Evolutionary conservation across 2,888 invertebrate species (phyloP).

Genomic region (Lycocerus yunnanus): DNA sequence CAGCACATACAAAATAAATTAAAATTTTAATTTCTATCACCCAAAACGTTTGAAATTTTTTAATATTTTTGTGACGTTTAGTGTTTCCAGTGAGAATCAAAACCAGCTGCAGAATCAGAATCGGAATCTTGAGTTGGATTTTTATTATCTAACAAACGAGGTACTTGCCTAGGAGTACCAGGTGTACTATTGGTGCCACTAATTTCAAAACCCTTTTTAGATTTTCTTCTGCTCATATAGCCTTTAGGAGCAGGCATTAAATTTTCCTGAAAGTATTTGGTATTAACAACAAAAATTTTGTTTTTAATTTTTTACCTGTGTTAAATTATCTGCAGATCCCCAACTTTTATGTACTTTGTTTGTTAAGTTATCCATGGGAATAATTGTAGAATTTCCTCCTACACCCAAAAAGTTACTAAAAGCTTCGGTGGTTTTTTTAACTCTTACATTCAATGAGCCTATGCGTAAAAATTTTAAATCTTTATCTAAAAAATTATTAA

Average conservation of each 20-base stretch:
- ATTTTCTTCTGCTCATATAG: conserved; percentile 64
- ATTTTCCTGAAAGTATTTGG: conserved; percentile 39
- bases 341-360: conserved; percentile 83
- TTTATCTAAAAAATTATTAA: conserved; percentile 71
- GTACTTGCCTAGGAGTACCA: conserved; percentile 64
- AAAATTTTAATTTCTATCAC: not conserved
- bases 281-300: not conserved
- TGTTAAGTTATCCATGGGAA: conserved; percentile 52
- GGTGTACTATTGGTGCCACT: conserved; percentile 65
- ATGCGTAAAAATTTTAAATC: conserved; percentile 89
- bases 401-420: conserved; percentile 90
- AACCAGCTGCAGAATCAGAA: conserved; percentile 87
- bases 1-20: not conserved
- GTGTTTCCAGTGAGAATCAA: conserved; percentile 72
- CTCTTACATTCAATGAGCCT: conserved; percentile 89
- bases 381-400: conserved; percentile 60
- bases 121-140: conserved; percentile 71
- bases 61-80: not conserved
- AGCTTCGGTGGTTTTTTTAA: conserved; percentile 90
- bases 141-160: conserved; percentile 37
- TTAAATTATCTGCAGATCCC: conserved; percentile 89
- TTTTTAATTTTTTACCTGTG: conserved; percentile 59
- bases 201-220: conserved; percentile 61
- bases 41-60: not conserved
- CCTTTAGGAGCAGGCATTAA: conserved; percentile 78